Evolutionary conservation across 2,797 vertebrate genomes (phyloP).

Genomic region (Falco rusticolus): DNA sequence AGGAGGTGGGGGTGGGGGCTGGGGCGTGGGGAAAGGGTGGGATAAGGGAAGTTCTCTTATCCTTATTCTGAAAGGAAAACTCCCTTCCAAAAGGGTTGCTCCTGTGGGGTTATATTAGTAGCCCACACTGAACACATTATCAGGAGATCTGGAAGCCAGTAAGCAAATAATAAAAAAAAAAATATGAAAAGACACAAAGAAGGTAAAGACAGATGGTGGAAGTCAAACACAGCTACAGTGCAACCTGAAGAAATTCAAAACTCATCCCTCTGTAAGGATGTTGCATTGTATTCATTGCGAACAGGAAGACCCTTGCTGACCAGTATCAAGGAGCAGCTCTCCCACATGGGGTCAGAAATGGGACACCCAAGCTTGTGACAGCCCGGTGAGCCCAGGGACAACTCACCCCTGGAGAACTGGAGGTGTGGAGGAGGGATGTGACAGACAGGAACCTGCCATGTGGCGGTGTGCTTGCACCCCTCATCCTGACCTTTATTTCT

Average conservation of each 20-base stretch:
- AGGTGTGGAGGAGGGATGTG: neutral
- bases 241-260: neutral
- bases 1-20: no score
- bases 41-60: neutral
- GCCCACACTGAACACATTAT: neutral
- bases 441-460: neutral
- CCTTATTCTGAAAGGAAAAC: neutral
- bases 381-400: neutral
- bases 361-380: neutral
- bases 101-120: neutral
- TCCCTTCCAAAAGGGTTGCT: neutral
- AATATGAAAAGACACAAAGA: neutral
- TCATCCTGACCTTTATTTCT: no score
- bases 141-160: neutral
- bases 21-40: no score
- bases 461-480: no score
- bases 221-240: neutral
- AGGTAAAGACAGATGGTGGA: neutral
- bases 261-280: neutral
- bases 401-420: rapidly evolving
- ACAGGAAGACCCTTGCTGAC: neutral
- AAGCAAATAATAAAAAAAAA: neutral
- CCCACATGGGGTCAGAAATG: rapidly evolving
- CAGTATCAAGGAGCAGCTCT: neutral
- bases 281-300: neutral